These are phyloP conservation scores for Cherax quadricarinatus DNA, from an alignment of 1,140 invertebrate genomes.

Conservation along the genomic window DNA sequence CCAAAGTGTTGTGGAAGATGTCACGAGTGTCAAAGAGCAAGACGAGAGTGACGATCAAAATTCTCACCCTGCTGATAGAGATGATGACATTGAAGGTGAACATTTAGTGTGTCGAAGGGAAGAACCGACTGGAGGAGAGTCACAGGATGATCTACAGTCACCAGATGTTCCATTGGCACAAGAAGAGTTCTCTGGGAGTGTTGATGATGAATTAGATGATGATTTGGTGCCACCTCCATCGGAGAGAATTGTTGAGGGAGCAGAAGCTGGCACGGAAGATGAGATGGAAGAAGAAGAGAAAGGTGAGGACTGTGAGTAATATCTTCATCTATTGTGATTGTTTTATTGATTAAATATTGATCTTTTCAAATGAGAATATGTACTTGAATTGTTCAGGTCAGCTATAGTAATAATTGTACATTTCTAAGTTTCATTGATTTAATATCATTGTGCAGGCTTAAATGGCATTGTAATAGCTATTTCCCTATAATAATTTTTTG, in stretches of 20 bases:
- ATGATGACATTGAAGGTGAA: neutral
- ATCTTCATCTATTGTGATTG: neutral
- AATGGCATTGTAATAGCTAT: too few relatives aligned
- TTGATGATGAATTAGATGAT: slow-evolving; percentile 7
- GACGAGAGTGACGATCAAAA: neutral
- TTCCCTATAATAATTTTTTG: too few relatives aligned
- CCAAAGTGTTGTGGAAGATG: slow-evolving; percentile 60
- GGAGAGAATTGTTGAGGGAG: slow-evolving; percentile 67
- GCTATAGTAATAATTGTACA: neutral
- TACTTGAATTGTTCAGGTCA: too few relatives aligned
- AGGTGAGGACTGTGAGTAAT: slow-evolving; percentile 52
- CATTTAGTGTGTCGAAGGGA: slow-evolving; percentile 17
- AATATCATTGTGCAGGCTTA: neutral
- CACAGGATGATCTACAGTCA: neutral
- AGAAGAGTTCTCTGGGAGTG: slow-evolving; percentile 15
- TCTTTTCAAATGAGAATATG: neutral
- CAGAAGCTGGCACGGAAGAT: slow-evolving; percentile 45
- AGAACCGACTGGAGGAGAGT: slow-evolving; percentile 17
- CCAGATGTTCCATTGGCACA: slow-evolving; percentile 39
- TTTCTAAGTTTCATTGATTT: neutral
- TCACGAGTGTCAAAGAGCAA: slow-evolving; percentile 75
- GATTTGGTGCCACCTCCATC: neutral
- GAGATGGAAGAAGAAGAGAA: slow-evolving; percentile 48
- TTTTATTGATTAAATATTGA: neutral
- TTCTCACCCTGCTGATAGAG: neutral